Evolutionary conservation across 2,797 vertebrate species (phyloP), one percentile per base, ranked within the genome.

Genomic region (Neosalanx taihuensis): DNA sequence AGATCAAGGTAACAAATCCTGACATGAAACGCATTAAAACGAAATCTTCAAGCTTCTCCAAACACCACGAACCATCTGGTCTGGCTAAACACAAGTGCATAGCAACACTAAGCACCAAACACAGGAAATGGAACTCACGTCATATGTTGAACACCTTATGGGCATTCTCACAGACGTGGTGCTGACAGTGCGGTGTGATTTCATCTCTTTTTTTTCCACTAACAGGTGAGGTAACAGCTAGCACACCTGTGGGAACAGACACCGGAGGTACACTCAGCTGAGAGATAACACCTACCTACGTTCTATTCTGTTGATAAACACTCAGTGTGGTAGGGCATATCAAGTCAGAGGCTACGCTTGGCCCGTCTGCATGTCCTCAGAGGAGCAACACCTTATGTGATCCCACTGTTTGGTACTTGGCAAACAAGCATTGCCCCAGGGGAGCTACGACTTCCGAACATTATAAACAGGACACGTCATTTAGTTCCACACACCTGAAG

Each of bases 121-220:
- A 76, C 60, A 61, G 49, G 69, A 67, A 81, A 77, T 72, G 73
- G 80, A 58, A 69, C 18, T 69, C 51, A 53, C 17, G 49, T 60
- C 37, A 17, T 12, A 7, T 53, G 23, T 58, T 41, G 57, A 51
- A 9, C 57, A 57, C 57, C 49, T 62, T 76, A 64, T 73, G 66
- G 63, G 74, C 68, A 65, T 41, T 49, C 59, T 58, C 29, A 49
- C 6, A 0, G 13, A 30, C 20, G 30, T 66, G 23, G 46, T 6
- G n/a, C 26, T 58, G 56, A 75, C 41, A 35, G 46, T 69, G n/a
- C 60, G 37, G 64, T 63, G 35, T 80, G 69, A 78, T 53, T 59
- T 81, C 78, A 78, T 30, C 7, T 12, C n/a, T n/a, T n/a, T 77
- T 72, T 59, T 31, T 1, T 49, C 56, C 57, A 9, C 53, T 31